Evolutionary conservation across 2,113 vertebrate species (phyloP).

Genomic region (Cygnus atratus): DNA sequence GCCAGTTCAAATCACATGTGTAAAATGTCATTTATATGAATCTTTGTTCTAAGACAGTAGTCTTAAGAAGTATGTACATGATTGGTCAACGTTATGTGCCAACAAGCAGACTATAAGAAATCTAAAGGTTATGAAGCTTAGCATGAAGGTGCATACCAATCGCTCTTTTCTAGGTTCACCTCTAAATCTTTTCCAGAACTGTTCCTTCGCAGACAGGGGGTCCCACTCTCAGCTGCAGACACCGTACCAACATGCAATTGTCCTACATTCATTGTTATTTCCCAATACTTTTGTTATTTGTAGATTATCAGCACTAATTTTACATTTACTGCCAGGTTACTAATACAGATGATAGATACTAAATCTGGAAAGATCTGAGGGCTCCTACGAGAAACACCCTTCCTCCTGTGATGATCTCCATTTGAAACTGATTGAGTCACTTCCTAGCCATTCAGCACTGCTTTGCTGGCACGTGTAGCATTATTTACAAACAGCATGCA

Average conservation of each 20-base stretch:
- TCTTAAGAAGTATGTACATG: not conserved
- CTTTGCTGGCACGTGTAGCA: fast-evolving
- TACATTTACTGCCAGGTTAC: not conserved
- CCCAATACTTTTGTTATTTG: not conserved
- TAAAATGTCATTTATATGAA: not conserved
- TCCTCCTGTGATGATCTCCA: fast-evolving
- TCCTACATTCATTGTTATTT: fast-evolving
- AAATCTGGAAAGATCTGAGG: not conserved
- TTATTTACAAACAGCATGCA: not conserved
- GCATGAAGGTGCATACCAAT: fast-evolving
- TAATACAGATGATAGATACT: not conserved
- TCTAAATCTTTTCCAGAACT: not conserved
- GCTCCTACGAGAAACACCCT: fast-evolving
- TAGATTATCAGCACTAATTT: not conserved
- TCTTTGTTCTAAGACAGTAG: not conserved
- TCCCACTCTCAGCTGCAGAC: not conserved
- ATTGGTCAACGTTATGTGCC: not conserved
- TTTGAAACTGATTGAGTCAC: fast-evolving
- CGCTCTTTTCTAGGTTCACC: not conserved
- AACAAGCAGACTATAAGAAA: not conserved
- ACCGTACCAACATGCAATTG: fast-evolving
- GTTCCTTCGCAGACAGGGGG: too few species aligned
- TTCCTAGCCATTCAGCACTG: fast-evolving
- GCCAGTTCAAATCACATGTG: not conserved
- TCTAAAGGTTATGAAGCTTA: not conserved